A percentile compares a stretch with the other conserved stretches of the same genome.
Conservation (phyloP, 2,888 invertebrate species). For the Slavum lentiscoides region DNA sequence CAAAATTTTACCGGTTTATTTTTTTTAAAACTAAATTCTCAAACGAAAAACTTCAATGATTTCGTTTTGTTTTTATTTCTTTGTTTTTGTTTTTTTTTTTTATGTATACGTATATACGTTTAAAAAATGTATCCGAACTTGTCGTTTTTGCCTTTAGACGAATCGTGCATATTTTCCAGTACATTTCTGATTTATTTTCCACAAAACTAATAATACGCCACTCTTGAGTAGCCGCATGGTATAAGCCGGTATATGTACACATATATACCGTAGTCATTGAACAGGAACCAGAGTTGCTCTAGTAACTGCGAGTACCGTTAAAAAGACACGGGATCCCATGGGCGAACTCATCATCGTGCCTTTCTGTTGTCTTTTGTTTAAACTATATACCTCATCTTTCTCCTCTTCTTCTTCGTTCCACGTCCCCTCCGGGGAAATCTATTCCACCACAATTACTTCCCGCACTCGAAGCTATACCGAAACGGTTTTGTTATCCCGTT, state of each 20-base stretch:
- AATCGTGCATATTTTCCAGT: neutral
- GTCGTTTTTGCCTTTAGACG: neutral
- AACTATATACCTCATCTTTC: conserved; percentile 11
- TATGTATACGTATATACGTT: neutral
- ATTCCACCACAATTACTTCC: conserved; percentile 39
- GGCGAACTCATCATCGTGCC: conserved; percentile 33
- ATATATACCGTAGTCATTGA: neutral
- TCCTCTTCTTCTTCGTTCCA: neutral
- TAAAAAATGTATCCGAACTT: neutral
- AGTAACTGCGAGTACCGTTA: conserved; percentile 1
- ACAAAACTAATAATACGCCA: neutral
- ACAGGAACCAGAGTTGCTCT: conserved; percentile 19
- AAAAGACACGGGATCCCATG: conserved; percentile 34
- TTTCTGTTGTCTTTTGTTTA: conserved; percentile 39
- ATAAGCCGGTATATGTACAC: too few relatives aligned
- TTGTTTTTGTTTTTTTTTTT: neutral
- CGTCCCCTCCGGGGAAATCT: conserved; percentile 18
- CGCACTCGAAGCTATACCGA: conserved; percentile 20
- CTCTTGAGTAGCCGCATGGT: conserved; percentile 1
- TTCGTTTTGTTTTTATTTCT: conserved; percentile 17
- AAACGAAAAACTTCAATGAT: conserved; percentile 3
- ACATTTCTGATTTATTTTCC: conserved; percentile 10
- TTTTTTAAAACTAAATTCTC: conserved; percentile 13
- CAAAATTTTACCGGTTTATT: conserved; percentile 37
- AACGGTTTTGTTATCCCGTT: conserved; percentile 34